These are phyloP conservation scores for Trogon surrucura DNA, from an alignment of 2,113 vertebrate species.

Conservation along the genomic window DNA sequence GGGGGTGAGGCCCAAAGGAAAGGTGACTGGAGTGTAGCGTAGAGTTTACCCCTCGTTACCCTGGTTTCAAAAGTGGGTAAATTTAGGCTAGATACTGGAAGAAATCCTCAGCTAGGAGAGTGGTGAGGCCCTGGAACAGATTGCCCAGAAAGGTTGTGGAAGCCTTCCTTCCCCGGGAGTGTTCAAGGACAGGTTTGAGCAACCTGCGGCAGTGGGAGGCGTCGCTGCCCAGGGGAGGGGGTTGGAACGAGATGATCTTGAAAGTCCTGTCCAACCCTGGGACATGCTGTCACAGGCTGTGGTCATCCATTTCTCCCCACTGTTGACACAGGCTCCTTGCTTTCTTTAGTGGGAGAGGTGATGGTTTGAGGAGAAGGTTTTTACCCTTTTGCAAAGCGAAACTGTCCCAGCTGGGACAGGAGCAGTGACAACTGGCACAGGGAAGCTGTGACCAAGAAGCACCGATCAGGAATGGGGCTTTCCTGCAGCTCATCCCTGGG, in stretches of 20 bases:
- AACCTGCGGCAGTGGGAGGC: too few relatives aligned
- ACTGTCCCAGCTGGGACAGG: not conserved
- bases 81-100: too few relatives aligned
- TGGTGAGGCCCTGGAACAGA: too few relatives aligned
- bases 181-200: too few relatives aligned
- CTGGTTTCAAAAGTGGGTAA: too few relatives aligned
- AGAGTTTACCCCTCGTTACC: too few relatives aligned
- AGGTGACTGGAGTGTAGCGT: too few relatives aligned
- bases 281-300: not conserved
- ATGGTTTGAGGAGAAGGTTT: not conserved
- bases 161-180: too few relatives aligned
- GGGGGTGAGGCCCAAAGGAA: too few relatives aligned
- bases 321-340: not conserved
- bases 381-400: not conserved
- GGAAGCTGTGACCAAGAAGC: not conserved
- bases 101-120: too few relatives aligned
- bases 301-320: not conserved
- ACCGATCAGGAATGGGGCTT: rapidly evolving
- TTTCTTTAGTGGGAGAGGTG: not conserved
- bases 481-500: not conserved
- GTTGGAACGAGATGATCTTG: rapidly evolving
- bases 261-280: not conserved
- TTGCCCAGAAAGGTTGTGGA: too few relatives aligned
- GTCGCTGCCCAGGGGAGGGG: too few relatives aligned
- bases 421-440: not conserved